Conservation (phyloP, 2,888 invertebrate genomes). For the Hemithea aestivaria region DNA sequence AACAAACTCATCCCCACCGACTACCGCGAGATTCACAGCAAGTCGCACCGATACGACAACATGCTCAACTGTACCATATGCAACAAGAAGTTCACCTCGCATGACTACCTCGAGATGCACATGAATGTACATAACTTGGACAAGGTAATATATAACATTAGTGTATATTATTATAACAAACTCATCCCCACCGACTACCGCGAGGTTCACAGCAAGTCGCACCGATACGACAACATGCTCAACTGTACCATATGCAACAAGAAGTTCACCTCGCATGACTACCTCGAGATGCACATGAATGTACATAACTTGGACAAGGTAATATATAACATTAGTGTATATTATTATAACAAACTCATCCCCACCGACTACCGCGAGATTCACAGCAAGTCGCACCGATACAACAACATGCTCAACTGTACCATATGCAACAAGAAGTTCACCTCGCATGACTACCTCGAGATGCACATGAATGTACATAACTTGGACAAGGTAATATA, state of each 20-base stretch:
- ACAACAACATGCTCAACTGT: conserved; percentile 79
- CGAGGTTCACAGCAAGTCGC: conserved; percentile 83
- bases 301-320: conserved; percentile 81
- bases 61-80: conserved; percentile 83
- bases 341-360: conserved; percentile 62
- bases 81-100: conserved; percentile 84
- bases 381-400: conserved; percentile 85
- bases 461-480: conserved; percentile 88
- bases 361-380: conserved; percentile 70
- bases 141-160: conserved; percentile 50
- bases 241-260: conserved; percentile 85
- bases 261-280: conserved; percentile 82
- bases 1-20: conserved; percentile 64
- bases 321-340: conserved; percentile 4
- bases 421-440: conserved; percentile 86
- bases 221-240: conserved; percentile 79
- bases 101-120: conserved; percentile 85
- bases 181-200: conserved; percentile 65
- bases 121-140: conserved; percentile 82
- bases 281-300: conserved; percentile 85
- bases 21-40: conserved; percentile 81
- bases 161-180: conserved; percentile 42
- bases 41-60: conserved; percentile 81
- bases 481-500: conserved; percentile 66
- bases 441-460: conserved; percentile 80